Evolutionary conservation across 2,113 vertebrate species (phyloP), one percentile per base, ranked within the genome.

Genomic region (Odobenus rosmarus): DNA sequence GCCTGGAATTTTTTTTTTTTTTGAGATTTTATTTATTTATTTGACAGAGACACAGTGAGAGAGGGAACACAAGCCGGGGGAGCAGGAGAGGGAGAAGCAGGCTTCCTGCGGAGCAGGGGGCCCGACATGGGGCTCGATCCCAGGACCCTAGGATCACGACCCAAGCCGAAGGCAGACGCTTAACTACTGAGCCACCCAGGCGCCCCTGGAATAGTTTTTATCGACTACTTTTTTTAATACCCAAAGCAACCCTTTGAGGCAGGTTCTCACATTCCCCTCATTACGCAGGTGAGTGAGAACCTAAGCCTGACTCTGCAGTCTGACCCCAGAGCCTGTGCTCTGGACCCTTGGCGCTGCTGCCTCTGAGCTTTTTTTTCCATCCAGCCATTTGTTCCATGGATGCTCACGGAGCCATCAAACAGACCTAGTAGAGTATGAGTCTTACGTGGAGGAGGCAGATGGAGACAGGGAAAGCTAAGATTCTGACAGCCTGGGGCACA

Each of bases 201-300:
- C 39, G 39, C 39, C 39, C 33, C 86, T 26, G 0, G 49, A 12
- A 16, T 46, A 11, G 21, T 4, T 71, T 49, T 84, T 53, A 24
- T 3, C 10, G n/a, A 10, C 28, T 28, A 0, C 26, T 57, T 91
- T 80, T 31, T 80, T 31, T 15, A n/a, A 8, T 74, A 33, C 23
- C 62, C 61, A 31, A 2, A 33, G 15, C n/a, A 28, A 7, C 9
- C 19, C 18, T 61, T 0, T 0, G 13, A 67, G 36, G 18, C 72
- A 28, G 12, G 51, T 64, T 88, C n/a, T 82, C 51, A 0, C 0
- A 0, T n/a, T 33, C 18, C 15, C 51, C 2, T 42, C 7, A 0
- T 53, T 16, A 26, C 1, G 1, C 49, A 16, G 71, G 26, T 14
- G 3, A 31, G 62, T 33, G 33, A 80, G 90, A 33, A 42, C 80